These are phyloP conservation scores for Idaea biselata DNA, from an alignment of 2,888 invertebrate genomes.

Conservation along the genomic window DNA sequence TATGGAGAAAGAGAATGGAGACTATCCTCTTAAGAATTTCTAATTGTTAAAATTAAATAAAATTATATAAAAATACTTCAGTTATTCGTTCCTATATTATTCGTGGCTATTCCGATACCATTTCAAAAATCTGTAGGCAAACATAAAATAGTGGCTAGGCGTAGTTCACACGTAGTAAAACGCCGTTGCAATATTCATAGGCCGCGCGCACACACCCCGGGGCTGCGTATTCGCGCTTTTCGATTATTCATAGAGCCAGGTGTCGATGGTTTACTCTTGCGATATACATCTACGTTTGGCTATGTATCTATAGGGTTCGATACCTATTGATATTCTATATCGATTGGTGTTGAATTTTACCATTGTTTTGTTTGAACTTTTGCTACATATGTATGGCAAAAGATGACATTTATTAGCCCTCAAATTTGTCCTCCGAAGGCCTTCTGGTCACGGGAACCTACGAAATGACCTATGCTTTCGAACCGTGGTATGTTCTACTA, in stretches of 20 bases:
- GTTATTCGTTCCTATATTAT: too few species aligned
- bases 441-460: too few species aligned
- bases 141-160: slow-evolving; percentile 13
- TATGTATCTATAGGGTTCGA: background rate
- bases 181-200: slow-evolving; percentile 39
- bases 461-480: too few species aligned
- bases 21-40: too few species aligned
- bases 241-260: slow-evolving; percentile 59
- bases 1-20: too few species aligned
- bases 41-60: too few species aligned
- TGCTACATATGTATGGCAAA: too few species aligned
- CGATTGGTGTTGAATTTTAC: background rate
- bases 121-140: background rate
- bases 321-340: background rate
- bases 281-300: slow-evolving; percentile 12
- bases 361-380: too few species aligned
- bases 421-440: too few species aligned
- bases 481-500: too few species aligned
- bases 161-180: slow-evolving; percentile 23
- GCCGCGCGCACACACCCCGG: slow-evolving; percentile 34
- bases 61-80: too few species aligned
- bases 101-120: background rate
- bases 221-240: slow-evolving; percentile 47
- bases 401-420: too few species aligned
- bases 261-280: slow-evolving; percentile 38